phyloP scores from a whole-genome alignment of 37 sponge, comb jelly and placozoan species.

The Aplysina aerophoba region DNA sequence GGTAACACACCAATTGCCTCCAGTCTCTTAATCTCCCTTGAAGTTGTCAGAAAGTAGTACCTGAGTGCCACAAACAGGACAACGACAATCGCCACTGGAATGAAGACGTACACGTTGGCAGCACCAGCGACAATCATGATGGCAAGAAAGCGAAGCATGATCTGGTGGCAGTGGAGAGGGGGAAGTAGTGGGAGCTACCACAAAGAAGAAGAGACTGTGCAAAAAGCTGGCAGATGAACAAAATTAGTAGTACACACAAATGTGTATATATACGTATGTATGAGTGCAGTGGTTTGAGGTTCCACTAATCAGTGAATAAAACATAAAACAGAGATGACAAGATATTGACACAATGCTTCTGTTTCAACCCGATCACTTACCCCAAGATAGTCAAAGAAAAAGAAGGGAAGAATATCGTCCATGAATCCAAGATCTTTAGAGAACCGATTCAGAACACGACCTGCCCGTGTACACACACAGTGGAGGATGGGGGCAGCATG shows the following conservation, averaged over 20 bases:
- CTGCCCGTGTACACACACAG: background rate
- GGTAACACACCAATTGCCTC: slow-evolving; percentile 71
- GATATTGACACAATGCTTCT: too few species aligned
- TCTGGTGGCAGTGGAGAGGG: slow-evolving; percentile 19
- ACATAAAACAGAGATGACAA: too few species aligned
- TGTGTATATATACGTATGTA: too few species aligned
- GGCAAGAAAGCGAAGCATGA: slow-evolving; percentile 42
- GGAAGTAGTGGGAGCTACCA: too few species aligned
- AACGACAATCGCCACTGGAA: slow-evolving; percentile 46
- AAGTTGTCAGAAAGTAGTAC: slow-evolving; percentile 68
- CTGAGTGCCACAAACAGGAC: slow-evolving; percentile 41
- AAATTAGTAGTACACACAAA: too few species aligned
- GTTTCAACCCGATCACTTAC: slow-evolving; percentile 18
- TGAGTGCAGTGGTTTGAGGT: too few species aligned
- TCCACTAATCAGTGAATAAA: too few species aligned
- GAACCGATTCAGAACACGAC: slow-evolving; percentile 77
- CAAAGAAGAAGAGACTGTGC: too few species aligned
- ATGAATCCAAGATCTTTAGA: slow-evolving; percentile 78
- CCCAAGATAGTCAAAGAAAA: slow-evolving; percentile 44
- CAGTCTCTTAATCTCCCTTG: slow-evolving; percentile 75
- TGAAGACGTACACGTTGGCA: slow-evolving; percentile 57
- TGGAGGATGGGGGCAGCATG: too few species aligned
- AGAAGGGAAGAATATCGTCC: slow-evolving; percentile 68
- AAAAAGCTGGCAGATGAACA: too few species aligned
- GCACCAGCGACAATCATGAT: slow-evolving; percentile 49